Evolutionary conservation across 2,888 invertebrate genomes (phyloP).

Genomic region (Lepidochitona cinerea): DNA sequence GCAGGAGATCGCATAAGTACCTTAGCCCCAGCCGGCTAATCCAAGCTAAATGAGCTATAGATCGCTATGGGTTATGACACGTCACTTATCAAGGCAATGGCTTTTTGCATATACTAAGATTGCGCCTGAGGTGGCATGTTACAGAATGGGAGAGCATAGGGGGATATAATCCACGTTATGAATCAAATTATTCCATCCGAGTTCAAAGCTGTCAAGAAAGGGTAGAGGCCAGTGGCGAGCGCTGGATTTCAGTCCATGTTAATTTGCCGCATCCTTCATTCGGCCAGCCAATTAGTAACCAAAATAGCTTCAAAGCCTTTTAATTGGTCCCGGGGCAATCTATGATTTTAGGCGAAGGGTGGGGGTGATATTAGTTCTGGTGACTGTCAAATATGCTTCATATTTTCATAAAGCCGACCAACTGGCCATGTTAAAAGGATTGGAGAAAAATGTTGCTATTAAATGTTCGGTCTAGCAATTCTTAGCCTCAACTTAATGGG

Average conservation of each 20-base stretch:
- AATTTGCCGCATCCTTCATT: not conserved
- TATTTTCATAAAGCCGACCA: not conserved
- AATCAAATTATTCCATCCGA: not conserved
- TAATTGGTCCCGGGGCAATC: conserved; percentile 6
- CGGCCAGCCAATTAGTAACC: not conserved
- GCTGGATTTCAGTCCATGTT: not conserved
- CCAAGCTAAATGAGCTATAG: conserved; percentile 2
- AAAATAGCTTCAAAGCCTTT: conserved; percentile 1
- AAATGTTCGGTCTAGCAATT: not conserved
- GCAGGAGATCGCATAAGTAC: conserved; percentile 1
- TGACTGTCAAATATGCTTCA: not conserved
- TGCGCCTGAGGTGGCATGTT: not conserved
- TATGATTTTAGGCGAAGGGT: not conserved
- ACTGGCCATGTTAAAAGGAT: not conserved
- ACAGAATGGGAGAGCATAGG: not conserved
- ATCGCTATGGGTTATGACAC: conserved; percentile 7
- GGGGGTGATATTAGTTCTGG: not conserved
- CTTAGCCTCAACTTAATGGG: not conserved
- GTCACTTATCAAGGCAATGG: not conserved
- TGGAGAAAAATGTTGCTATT: not conserved
- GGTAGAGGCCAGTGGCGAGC: not conserved
- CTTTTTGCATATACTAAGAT: not conserved
- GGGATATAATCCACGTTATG: conserved; percentile 7
- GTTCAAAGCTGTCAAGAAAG: not conserved
- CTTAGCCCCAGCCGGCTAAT: not conserved